These are phyloP conservation scores for Ophion ellenae DNA, from an alignment of 2,888 invertebrate genomes.

Conservation along the genomic window DNA sequence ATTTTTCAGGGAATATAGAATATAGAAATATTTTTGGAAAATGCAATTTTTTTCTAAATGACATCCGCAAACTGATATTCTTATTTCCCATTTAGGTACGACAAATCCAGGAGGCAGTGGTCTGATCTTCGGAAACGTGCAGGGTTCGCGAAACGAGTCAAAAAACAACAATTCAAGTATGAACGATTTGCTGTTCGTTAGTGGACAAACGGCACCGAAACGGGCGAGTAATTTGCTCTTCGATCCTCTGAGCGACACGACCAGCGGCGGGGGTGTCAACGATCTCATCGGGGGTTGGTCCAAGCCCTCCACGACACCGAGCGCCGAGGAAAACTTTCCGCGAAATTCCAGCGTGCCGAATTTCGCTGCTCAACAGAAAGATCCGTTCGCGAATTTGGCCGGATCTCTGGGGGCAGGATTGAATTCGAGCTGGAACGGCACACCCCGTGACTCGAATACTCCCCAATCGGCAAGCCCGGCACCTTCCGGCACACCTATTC, in stretches of 20 bases:
- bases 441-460: constrained; percentile 81
- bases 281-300: constrained; percentile 86
- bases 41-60: background rate
- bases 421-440: constrained; percentile 82
- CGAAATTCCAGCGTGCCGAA: constrained; percentile 85
- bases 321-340: constrained; percentile 80
- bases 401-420: constrained; percentile 79
- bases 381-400: constrained; percentile 91
- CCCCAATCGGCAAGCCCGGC: constrained; percentile 82
- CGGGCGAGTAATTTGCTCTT: constrained; percentile 75
- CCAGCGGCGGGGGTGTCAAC: constrained; percentile 62
- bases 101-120: constrained; percentile 72
- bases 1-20: too few species aligned
- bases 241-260: constrained; percentile 76
- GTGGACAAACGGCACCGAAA: constrained; percentile 55
- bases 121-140: constrained; percentile 74
- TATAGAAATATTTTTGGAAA: too few species aligned
- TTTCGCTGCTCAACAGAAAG: constrained; percentile 85
- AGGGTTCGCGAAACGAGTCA: constrained; percentile 57
- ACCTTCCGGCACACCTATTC: constrained; percentile 83
- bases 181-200: constrained; percentile 75
- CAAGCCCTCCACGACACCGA: constrained; percentile 66
- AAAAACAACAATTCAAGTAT: constrained; percentile 68
- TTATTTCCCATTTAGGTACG: constrained; percentile 47
- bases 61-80: too few species aligned